Evolutionary conservation across 2,888 invertebrate genomes (phyloP).

Genomic region (Automeris io): DNA sequence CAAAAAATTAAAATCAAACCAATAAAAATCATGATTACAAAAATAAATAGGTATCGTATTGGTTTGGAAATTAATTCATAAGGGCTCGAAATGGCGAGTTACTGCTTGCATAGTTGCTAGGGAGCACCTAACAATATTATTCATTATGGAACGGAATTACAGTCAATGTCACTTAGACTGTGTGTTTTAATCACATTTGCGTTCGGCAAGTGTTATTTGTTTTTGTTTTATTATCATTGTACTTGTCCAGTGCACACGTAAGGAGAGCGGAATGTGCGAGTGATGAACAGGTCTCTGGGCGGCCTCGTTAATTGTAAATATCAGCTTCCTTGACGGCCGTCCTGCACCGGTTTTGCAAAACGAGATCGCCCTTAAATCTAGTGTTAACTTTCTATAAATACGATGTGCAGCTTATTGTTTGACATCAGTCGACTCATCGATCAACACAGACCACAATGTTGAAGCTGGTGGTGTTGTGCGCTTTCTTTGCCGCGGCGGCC

Average conservation of each 20-base stretch:
- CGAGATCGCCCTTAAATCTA: slow-evolving; percentile 55
- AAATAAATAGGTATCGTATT: no score
- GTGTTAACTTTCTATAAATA: slow-evolving; percentile 60
- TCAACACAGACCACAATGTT: slow-evolving; percentile 69
- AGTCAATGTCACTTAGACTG: no score
- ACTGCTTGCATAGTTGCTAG: no score
- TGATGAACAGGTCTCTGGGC: slow-evolving; percentile 47
- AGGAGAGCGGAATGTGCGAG: slow-evolving; percentile 7
- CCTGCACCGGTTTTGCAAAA: slow-evolving; percentile 62
- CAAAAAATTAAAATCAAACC: no score
- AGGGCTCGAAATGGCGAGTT: no score
- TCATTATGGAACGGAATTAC: no score
- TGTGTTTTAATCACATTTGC: no score
- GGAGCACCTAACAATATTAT: no score
- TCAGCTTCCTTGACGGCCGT: slow-evolving; percentile 55
- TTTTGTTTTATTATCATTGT: not conserved
- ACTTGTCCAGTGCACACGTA: not conserved
- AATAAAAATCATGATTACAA: no score
- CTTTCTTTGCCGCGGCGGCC: slow-evolving; percentile 73
- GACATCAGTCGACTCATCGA: slow-evolving; percentile 56
- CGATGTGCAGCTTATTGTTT: slow-evolving; percentile 23
- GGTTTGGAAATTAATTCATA: no score
- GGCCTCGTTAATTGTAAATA: slow-evolving; percentile 58
- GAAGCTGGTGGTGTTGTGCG: slow-evolving; percentile 77
- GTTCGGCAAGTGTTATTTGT: slow-evolving; percentile 2